Conservation (phyloP, 2,113 vertebrate species). For the Hemichromis elongatus region DNA sequence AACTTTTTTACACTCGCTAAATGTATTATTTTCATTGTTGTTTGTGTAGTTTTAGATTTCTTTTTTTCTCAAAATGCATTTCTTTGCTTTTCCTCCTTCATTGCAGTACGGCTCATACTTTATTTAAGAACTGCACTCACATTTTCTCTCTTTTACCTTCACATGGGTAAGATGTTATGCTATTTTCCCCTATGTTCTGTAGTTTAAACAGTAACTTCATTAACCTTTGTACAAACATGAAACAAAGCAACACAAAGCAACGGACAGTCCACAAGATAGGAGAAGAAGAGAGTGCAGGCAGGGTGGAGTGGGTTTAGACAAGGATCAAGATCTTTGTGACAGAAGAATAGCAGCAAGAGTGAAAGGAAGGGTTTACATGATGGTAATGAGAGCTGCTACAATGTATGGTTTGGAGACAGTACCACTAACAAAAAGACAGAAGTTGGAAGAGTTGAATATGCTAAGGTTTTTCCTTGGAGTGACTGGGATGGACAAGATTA, state of each 20-base stretch:
- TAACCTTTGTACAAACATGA: not conserved
- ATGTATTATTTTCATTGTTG: not conserved
- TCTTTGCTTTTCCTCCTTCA: accelerated
- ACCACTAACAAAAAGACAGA: accelerated
- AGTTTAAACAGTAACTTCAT: not conserved
- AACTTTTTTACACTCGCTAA: not conserved
- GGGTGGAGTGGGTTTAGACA: not conserved
- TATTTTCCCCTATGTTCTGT: accelerated
- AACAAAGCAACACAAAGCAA: not conserved
- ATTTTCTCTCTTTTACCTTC: not conserved
- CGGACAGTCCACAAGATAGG: accelerated
- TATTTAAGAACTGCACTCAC: not conserved
- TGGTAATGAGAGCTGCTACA: not conserved
- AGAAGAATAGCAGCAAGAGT: not conserved
- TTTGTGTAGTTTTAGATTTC: not conserved
- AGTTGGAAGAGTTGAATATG: not conserved
- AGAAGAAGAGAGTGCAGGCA: not conserved
- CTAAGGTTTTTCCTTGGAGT: not conserved
- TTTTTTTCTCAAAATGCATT: not conserved
- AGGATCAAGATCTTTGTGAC: too few relatives aligned
- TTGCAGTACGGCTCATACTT: not conserved
- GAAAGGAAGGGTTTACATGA: not conserved
- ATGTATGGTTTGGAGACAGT: not conserved
- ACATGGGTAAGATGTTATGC: accelerated
- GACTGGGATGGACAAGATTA: not conserved